Conservation (phyloP, 30 jellyfish, hydroid and myxozoan genomes). For the Calvadosia cruxmelitensis region DNA sequence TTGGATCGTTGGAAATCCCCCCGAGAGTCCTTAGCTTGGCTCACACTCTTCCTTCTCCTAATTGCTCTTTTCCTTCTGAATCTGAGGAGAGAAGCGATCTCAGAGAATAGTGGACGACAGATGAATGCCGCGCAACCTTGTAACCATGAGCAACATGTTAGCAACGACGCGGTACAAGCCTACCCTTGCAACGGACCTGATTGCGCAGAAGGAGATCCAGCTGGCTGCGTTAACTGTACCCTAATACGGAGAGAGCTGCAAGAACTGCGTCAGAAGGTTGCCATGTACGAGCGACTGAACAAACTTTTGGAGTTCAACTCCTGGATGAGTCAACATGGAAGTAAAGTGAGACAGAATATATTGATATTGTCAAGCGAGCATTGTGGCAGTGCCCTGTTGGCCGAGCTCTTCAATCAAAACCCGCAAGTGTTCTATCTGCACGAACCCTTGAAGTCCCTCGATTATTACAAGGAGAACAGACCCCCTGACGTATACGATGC, state of each 20-base stretch:
- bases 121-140: neutral
- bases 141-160: neutral
- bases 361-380: slow-evolving; percentile 87
- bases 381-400: slow-evolving; percentile 96
- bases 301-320: slow-evolving; percentile 90
- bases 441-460: slow-evolving; percentile 87
- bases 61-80: neutral
- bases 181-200: neutral
- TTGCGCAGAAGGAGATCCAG: neutral
- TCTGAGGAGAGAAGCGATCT: neutral
- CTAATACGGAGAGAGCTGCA: slow-evolving; percentile 30
- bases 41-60: neutral
- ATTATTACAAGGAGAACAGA: slow-evolving; percentile 86
- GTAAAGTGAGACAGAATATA: slow-evolving; percentile 91
- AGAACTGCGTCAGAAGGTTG: slow-evolving; percentile 91
- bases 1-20: slow-evolving; percentile 1
- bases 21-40: neutral
- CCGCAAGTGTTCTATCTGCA: slow-evolving; percentile 93
- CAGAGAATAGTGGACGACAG: neutral
- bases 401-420: slow-evolving; percentile 89
- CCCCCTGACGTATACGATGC: slow-evolving; percentile 99
- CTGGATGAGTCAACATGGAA: slow-evolving; percentile 99
- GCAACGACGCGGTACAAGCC: neutral
- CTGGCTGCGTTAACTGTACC: neutral
- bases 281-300: slow-evolving; percentile 93